Percentiles rank a stretch among this genome's conserved stretches.
Evolutionary conservation across 2,888 invertebrate species (phyloP).

Genomic region (Seira ritae): DNA sequence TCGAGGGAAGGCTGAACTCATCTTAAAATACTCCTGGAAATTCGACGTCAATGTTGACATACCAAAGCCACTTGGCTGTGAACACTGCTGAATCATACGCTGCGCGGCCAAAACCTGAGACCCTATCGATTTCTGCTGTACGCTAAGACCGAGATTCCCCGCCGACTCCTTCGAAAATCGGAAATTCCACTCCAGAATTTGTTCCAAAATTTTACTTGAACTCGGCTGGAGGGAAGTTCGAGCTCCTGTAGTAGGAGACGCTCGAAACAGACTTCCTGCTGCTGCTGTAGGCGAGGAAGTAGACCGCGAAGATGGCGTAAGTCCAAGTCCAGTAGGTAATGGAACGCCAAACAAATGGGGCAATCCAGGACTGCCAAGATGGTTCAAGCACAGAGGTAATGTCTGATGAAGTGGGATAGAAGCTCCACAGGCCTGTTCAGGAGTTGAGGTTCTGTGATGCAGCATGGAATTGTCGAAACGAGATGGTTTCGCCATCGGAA

Average conservation of each 20-base stretch:
- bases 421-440: too few relatives aligned
- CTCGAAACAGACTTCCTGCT: conserved; percentile 15
- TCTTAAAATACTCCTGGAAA: background rate
- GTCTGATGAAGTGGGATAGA: conserved; percentile 15
- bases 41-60: background rate
- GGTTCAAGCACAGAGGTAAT: background rate
- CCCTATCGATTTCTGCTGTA: conserved; percentile 71
- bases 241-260: background rate
- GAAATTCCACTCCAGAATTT: conserved; percentile 70
- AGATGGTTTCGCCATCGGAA: too few relatives aligned
- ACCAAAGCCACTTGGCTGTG: too few relatives aligned
- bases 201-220: conserved; percentile 68
- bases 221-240: background rate
- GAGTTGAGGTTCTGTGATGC: too few relatives aligned
- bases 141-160: conserved; percentile 59
- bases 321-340: too few relatives aligned
- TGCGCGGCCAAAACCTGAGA: conserved; percentile 70
- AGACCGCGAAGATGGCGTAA: background rate
- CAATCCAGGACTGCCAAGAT: conserved; percentile 18
- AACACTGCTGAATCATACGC: conserved; percentile 54
- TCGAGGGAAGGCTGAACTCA: background rate
- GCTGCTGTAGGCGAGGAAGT: conserved; percentile 21
- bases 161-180: conserved; percentile 69
- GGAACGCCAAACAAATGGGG: too few relatives aligned
- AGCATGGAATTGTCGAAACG: too few relatives aligned